Percentiles rank a stretch among this genome's conserved stretches.
phyloP scores from a whole-genome alignment of 92 coral and sea anemone species.

The Porites lobata region DNA sequence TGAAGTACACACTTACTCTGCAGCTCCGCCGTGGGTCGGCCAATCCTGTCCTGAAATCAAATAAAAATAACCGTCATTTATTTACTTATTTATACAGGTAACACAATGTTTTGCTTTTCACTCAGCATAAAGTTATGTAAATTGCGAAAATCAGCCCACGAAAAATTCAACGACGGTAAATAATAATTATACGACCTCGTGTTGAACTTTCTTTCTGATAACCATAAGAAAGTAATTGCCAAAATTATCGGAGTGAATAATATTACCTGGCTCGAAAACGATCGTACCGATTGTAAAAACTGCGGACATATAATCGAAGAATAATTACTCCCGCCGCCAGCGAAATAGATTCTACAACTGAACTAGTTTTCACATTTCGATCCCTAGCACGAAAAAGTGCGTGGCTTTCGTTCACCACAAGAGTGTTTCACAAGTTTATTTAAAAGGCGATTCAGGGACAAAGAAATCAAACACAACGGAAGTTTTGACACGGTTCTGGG shows the following conservation, averaged over 20 bases:
- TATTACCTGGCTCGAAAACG: background rate
- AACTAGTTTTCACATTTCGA: slow-evolving; percentile 10
- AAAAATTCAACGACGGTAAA: background rate
- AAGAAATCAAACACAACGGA: slow-evolving; percentile 6
- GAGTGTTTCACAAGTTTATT: background rate
- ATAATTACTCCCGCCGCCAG: slow-evolving; percentile 15
- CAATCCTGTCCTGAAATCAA: slow-evolving; percentile 8
- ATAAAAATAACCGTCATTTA: background rate
- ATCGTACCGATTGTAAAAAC: background rate
- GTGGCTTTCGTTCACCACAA: slow-evolving; percentile 27
- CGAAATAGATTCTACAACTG: slow-evolving; percentile 11
- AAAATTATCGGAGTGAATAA: background rate
- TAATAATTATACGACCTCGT: background rate
- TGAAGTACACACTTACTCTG: slow-evolving; percentile 21
- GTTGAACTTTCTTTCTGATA: background rate
- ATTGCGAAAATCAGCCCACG: slow-evolving; percentile 6
- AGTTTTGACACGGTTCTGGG: slow-evolving; percentile 13
- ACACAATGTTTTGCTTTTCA: slow-evolving; percentile 11
- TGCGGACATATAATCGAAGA: slow-evolving; percentile 7
- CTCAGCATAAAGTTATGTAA: slow-evolving; percentile 39
- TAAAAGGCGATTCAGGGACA: background rate
- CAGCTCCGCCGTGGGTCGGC: background rate
- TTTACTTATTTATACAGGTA: slow-evolving; percentile 11
- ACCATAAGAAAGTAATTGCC: background rate
- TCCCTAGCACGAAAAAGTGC: background rate